phyloP scores from a whole-genome alignment of 2,113 vertebrate species.

The Martes martes region DNA sequence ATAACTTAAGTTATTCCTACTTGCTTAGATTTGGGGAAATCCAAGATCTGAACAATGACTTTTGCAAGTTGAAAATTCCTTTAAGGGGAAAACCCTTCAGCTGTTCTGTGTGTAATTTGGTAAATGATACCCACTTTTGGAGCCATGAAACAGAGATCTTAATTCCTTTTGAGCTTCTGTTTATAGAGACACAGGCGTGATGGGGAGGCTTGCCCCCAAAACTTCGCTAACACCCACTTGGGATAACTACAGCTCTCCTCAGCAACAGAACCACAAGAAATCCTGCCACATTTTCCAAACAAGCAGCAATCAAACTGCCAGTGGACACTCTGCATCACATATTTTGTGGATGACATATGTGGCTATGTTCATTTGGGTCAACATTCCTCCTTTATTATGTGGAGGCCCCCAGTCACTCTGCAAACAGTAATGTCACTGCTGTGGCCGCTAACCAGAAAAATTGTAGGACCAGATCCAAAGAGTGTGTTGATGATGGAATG shows the following conservation, averaged over 20 bases:
- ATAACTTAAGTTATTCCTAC: neutral
- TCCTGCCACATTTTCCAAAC: neutral
- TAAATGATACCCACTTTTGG: constrained; percentile 39
- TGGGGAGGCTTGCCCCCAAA: neutral
- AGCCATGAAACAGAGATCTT: neutral
- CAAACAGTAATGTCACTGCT: neutral
- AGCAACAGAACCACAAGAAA: constrained; percentile 41
- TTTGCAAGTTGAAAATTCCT: constrained; percentile 47
- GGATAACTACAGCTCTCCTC: neutral
- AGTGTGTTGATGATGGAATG: neutral
- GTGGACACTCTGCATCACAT: neutral
- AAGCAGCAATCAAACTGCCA: neutral
- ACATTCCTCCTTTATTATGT: constrained; percentile 43
- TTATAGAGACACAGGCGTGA: constrained; percentile 24
- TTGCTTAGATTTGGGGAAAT: constrained; percentile 49
- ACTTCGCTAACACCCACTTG: neutral
- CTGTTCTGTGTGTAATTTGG: constrained; percentile 19
- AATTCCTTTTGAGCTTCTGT: constrained; percentile 49
- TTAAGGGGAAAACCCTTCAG: constrained; percentile 18
- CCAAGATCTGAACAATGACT: constrained; percentile 29
- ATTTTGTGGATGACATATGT: constrained; percentile 32
- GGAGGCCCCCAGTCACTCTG: neutral
- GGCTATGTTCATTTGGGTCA: neutral
- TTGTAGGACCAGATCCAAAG: neutral
- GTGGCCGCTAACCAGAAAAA: neutral